Conservation (phyloP, 2,113 vertebrate genomes). For the Eira barbara region DNA sequence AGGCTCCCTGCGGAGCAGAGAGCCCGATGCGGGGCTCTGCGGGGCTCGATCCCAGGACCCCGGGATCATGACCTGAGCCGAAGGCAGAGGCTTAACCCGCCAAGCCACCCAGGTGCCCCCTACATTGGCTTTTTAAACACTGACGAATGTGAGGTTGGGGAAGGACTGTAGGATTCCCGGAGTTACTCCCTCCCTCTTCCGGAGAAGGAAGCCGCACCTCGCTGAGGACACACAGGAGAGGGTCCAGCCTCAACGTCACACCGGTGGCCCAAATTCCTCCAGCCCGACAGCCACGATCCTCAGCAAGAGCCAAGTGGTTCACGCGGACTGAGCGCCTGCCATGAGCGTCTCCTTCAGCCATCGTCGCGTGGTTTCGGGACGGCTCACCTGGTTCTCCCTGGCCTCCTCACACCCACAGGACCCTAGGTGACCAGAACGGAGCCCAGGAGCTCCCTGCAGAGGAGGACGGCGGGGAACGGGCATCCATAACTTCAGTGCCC, state of each 20-base stretch:
- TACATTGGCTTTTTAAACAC: not conserved
- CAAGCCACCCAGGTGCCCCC: too few species aligned
- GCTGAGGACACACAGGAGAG: fast-evolving
- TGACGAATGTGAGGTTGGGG: not conserved
- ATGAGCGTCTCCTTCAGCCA: not conserved
- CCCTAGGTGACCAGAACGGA: not conserved
- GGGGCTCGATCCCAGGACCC: too few species aligned
- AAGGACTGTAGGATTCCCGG: not conserved
- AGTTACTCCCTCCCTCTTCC: not conserved
- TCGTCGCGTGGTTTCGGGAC: not conserved
- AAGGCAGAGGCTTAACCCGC: too few species aligned
- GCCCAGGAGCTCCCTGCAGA: not conserved
- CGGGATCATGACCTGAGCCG: too few species aligned
- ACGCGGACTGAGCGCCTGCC: fast-evolving
- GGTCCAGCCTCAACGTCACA: not conserved
- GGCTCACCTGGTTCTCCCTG: not conserved
- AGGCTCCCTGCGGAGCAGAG: too few species aligned
- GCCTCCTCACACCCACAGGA: not conserved
- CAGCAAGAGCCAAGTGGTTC: not conserved
- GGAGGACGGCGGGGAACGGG: fast-evolving
- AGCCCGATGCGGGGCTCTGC: too few species aligned
- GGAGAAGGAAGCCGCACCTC: not conserved
- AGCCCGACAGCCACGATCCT: not conserved
- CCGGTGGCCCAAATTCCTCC: not conserved
- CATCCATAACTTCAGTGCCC: fast-evolving